Base-by-base conservation (phyloP, 1,140 invertebrate species). In the Calephelis virginiensis region DNA sequence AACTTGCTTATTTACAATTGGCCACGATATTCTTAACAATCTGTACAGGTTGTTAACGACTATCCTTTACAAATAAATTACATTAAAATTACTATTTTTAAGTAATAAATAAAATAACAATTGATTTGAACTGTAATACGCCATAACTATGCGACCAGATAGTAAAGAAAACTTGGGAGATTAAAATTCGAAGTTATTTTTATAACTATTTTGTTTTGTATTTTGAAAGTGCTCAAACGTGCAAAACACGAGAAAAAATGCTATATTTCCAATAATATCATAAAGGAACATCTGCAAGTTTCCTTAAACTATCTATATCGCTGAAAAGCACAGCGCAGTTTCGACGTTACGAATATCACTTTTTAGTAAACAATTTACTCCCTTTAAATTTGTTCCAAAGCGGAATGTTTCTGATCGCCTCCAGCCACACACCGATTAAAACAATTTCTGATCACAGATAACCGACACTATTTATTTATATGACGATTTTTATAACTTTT, bases 1-100 rank as follows among this genome's bases (percentile, higher is more conserved):
- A 40, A 59, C 56, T 8, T 59, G 37, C 12, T 11, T n/a, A 56
- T 14, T 37, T 59, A 59, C 11, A 59, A 38, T 59, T 38, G 56
- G 56, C 56, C 37, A 28, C 12, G 6, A 72, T 46, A 65, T 68
- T 63, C 53, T 66, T 71, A 67, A 63, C 46, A 71, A 66, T 67
- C 75, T 74, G 72, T 77, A 78, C 72, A 76, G 65, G 68, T 65
- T 66, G 72, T 82, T 77, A 75, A 77, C 37, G 12, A 81, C 77
- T 84, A 87, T 72, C 73, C 72, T 80, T 86, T 86, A 88, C 75
- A 81, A 88, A 89, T 87, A 88, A 87, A 86, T 87, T 90, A 88
- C 72, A 79, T 77, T 76, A 86, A 79, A 83, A 84, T 83, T 80
- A 87, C 81, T 86, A 75, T 76, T 80, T 81, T 76, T 80, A 84